Conservation (phyloP, 2,113 vertebrate species). For the Chlorodrepanis virens region DNA sequence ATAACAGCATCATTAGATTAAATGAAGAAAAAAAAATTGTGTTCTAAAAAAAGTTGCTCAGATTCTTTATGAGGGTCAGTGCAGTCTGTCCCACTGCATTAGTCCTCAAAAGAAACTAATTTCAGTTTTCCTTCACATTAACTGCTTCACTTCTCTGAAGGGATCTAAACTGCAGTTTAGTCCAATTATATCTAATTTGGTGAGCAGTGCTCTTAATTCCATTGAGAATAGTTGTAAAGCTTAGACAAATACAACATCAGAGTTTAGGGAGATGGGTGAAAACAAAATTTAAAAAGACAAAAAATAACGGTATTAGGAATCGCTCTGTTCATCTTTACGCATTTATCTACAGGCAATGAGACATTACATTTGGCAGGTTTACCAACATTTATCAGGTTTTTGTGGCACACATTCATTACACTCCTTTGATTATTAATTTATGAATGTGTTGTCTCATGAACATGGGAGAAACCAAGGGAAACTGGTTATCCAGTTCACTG, state of each 20-base stretch:
- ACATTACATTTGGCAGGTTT: background rate
- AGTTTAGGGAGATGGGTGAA: background rate
- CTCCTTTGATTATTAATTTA: background rate
- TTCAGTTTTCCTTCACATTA: constrained; percentile 44
- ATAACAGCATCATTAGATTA: background rate
- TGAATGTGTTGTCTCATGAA: background rate
- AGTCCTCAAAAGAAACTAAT: constrained; percentile 36
- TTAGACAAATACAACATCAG: background rate
- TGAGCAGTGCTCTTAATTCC: background rate
- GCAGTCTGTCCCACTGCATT: constrained; percentile 38
- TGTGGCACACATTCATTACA: background rate
- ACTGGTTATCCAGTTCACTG: background rate
- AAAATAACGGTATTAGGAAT: background rate
- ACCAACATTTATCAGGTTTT: background rate
- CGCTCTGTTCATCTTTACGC: background rate
- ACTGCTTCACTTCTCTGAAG: constrained; percentile 56
- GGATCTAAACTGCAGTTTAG: constrained; percentile 12
- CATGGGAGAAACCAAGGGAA: background rate
- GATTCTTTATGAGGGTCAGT: constrained; percentile 26
- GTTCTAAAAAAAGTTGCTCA: background rate
- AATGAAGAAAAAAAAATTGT: background rate
- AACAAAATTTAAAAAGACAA: background rate
- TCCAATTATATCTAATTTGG: constrained; percentile 49
- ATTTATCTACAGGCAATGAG: background rate
- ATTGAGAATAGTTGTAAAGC: background rate